phyloP scores from a whole-genome alignment of 2,888 invertebrate genomes.

The Nipponacmea schrenckii region DNA sequence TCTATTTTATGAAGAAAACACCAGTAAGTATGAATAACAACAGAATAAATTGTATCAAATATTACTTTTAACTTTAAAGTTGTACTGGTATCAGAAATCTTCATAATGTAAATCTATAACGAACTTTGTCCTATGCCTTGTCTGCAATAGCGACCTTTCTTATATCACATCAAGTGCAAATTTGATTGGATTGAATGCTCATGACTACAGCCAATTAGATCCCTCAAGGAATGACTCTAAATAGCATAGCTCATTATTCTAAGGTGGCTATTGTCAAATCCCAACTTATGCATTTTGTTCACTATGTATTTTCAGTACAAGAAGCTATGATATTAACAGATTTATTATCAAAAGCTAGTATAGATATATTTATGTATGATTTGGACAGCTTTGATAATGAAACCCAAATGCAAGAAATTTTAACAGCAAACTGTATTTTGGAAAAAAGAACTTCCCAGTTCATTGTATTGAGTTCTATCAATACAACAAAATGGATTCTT shows the following conservation, averaged over 20 bases:
- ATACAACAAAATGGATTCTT: neutral
- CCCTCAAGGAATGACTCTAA: no score
- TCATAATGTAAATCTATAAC: no score
- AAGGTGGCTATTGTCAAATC: no score
- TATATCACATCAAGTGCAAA: no score
- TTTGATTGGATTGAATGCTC: no score
- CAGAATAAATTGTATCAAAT: neutral
- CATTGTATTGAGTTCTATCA: neutral
- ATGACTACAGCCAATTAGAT: no score
- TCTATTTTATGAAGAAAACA: slow-evolving; percentile 11
- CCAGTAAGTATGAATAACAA: neutral
- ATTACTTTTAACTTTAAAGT: no score
- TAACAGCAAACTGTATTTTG: neutral
- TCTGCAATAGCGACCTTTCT: no score
- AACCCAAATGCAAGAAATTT: neutral
- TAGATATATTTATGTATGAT: neutral
- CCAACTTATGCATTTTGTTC: no score
- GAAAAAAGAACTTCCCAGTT: neutral
- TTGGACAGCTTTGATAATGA: neutral
- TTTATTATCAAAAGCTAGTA: neutral
- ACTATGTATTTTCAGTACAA: neutral
- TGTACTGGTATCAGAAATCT: no score
- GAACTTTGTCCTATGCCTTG: no score
- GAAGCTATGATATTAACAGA: neutral
- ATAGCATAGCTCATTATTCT: no score